Evolutionary conservation across 2,797 vertebrate genomes (phyloP), one percentile per base, ranked within the genome.

Genomic region (Oophaga sylvatica): DNA sequence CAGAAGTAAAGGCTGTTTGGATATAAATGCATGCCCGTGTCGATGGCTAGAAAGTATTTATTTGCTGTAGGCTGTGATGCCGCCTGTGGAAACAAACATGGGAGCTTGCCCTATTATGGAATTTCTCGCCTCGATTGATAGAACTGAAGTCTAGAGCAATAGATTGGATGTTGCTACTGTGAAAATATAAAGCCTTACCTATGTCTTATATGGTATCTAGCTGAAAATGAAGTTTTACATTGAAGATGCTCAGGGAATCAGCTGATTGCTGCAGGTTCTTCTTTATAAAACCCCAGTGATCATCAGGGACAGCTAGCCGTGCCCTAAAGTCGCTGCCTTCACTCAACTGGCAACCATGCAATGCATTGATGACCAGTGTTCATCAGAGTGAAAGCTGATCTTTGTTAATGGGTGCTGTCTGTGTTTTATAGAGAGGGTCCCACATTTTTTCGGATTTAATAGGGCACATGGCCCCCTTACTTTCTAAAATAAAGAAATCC

Each of bases 41-140:
- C 35, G 35, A 59, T 56, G 20, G 67, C 57, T 73, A 35, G 35
- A 53, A 53, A 87, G 41, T 73, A 73, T 62, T 35, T 45, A 77
- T 63, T 76, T 82, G 57, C 20, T 65, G 59, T 82, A 87, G 57
- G 45, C 79, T 75, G 83, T 26, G 35, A 82, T 87, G 67, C n/a
- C 70, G 75, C 81, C 81, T 81, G 12, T 81, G n/a, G 12, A 73
- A 59, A 71, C 53, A 53, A 73, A 53, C 79, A 63, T 81, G 79
- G 78, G 68, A 62, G 41, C 41, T 81, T 81, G 35, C 60, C 67
- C 65, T 87, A 57, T 62, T 57, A 41, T 73, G 15, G 67, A 81
- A 53, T 87, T 81, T 53, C 41, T 56, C 45, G 19, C 65, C 76
- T 65, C 41, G 56, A 12, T 75, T 35, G 3, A 71, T 71, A 60